phyloP scores from a whole-genome alignment of 2,888 invertebrate species.

The Brachypalpus laphriformis region DNA sequence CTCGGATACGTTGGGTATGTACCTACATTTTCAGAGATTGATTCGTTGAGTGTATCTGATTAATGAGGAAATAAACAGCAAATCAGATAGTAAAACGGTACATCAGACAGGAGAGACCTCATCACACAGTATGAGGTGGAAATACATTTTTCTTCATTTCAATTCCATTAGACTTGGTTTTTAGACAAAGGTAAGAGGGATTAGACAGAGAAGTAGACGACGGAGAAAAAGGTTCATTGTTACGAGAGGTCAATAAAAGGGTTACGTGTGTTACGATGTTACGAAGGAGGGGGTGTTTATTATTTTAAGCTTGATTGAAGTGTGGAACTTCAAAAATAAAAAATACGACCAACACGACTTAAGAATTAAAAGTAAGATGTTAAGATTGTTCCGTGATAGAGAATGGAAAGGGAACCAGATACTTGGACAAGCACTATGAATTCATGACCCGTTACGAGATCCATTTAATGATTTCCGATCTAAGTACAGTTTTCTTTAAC shows the following conservation, averaged over 20 bases:
- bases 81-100: constrained; percentile 68
- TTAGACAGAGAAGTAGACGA: neutral
- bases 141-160: constrained; percentile 9
- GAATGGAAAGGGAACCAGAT: neutral
- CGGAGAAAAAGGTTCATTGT: neutral
- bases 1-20: neutral
- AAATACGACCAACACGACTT: neutral
- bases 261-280: neutral
- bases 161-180: constrained; percentile 6
- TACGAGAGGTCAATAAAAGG: constrained; percentile 1
- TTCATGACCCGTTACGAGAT: constrained; percentile 5
- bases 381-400: neutral
- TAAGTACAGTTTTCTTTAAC: neutral
- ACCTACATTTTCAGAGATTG: constrained; percentile 40
- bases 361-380: neutral
- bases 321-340: neutral
- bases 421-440: neutral
- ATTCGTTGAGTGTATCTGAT: constrained; percentile 62
- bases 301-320: constrained; percentile 26
- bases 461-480: neutral
- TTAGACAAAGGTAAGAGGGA: neutral
- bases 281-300: neutral
- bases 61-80: constrained; percentile 70
- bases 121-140: constrained; percentile 28
- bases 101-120: constrained; percentile 12